Evolutionary conservation across 2,888 invertebrate species (phyloP).

Genomic region (Cantharis lateralis): DNA sequence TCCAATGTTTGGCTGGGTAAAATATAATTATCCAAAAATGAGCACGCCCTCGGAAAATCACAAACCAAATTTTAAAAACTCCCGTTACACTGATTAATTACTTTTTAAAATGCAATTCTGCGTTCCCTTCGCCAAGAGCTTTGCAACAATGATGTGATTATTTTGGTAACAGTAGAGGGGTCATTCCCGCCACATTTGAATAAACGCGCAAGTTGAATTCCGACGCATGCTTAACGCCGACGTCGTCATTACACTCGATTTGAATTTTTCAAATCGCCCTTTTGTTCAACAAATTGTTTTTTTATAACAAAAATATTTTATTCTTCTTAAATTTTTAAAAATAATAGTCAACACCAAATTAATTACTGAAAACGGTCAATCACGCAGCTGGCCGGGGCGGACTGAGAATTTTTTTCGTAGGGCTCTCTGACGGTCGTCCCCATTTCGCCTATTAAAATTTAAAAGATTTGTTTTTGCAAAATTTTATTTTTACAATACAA

Average conservation of each 20-base stretch:
- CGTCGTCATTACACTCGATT: not conserved
- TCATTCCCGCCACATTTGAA: constrained; percentile 50
- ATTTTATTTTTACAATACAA: no score
- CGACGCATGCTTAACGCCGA: constrained; percentile 33
- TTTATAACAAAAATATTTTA: no score
- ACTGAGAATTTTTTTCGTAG: no score
- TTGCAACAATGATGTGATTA: constrained; percentile 50
- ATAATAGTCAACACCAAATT: no score
- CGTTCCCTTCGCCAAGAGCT: constrained; percentile 39
- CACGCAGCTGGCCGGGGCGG: no score
- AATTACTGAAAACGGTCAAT: no score
- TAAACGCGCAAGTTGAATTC: constrained; percentile 42
- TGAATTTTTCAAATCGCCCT: not conserved
- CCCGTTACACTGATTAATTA: not conserved
- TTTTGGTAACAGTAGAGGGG: constrained; percentile 52
- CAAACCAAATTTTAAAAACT: not conserved
- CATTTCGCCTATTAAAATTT: no score
- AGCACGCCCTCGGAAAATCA: not conserved
- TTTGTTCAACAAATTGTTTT: no score
- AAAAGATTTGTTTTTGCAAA: no score
- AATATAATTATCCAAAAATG: not conserved
- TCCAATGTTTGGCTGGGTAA: not conserved
- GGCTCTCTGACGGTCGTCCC: no score
- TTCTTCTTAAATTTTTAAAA: no score
- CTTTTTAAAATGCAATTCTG: constrained; percentile 16